Evolutionary conservation across 2,888 invertebrate species (phyloP).

Genomic region (Trachelus stipa): DNA sequence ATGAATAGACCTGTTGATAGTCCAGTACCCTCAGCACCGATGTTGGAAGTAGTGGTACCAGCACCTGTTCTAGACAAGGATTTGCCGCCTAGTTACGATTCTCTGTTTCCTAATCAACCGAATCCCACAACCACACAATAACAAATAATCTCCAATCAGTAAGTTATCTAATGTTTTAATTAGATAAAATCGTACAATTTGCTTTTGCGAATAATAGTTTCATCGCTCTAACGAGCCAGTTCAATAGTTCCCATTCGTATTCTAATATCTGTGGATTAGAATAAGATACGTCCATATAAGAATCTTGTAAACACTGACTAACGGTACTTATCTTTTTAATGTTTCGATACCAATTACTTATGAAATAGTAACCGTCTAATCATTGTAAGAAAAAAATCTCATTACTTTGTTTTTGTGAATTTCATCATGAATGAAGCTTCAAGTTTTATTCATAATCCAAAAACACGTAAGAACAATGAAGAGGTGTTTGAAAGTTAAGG

Average conservation of each 20-base stretch:
- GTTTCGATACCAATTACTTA: too few relatives aligned
- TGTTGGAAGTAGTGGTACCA: slow-evolving; percentile 59
- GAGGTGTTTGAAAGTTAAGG: background rate
- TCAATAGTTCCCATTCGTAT: too few relatives aligned
- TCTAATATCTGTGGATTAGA: too few relatives aligned
- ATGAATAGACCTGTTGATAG: slow-evolving; percentile 51
- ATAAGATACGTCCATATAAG: too few relatives aligned
- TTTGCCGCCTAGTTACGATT: slow-evolving; percentile 71
- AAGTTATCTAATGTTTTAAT: slow-evolving; percentile 59
- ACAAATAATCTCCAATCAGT: background rate
- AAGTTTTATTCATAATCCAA: background rate
- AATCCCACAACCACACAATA: slow-evolving; percentile 42
- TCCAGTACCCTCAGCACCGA: slow-evolving; percentile 57
- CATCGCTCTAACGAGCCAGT: background rate
- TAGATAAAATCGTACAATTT: slow-evolving; percentile 36
- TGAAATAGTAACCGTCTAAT: too few relatives aligned
- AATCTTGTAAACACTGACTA: too few relatives aligned
- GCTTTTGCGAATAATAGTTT: background rate
- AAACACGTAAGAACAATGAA: background rate
- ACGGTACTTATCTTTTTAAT: too few relatives aligned
- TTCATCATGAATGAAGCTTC: background rate
- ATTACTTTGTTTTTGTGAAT: background rate
- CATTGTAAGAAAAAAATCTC: too few relatives aligned
- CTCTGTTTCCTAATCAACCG: slow-evolving; percentile 67
- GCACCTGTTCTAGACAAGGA: slow-evolving; percentile 68